Evolutionary conservation across 2,888 invertebrate species (phyloP), one percentile per base, ranked within the genome.

Genomic region (Mythimna vitellina): DNA sequence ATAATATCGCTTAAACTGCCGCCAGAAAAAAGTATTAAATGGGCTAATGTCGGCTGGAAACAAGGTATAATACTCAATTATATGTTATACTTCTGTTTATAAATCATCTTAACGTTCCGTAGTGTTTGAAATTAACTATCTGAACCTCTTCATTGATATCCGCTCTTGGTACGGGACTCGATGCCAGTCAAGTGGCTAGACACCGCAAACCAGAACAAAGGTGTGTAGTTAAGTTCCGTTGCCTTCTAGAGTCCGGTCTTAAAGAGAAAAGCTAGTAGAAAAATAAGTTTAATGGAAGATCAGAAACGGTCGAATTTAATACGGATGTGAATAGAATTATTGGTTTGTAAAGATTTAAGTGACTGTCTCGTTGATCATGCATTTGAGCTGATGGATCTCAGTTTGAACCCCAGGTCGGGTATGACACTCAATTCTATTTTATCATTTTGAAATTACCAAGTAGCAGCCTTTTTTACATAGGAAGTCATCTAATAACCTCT

Each of bases 181-280:
- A 60, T 46, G 42, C 56, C 49, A 73, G 56, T 29, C 25, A 78
- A 64, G 46, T 42, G 53, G 20, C 62, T 56, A 14, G 29, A 10
- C 20, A 51, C 46, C 75, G 46, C 51, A 29, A 51, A 42, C 57
- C 65, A 42, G 57, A 14, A 70, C 70, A 75, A 80, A 80, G 51
- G 56, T 56, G 22, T n/a, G 65, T 49, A 46, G 29, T 51, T 79
- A 51, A 62, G 10, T 42, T 65, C 53, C 65, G 49, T 57, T 29
- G 51, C 14, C 38, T 63, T 25, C 62, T 20, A 51, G 65, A 51
- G 25, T 54, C 35, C 25, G 20, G 25, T 49, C 35, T 61, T 60
- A 78, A 64, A 80, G 51, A 35, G n/a, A 58, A 58, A 1, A 12
- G 10, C 12, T 51, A 56, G 66, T 20, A 22, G 6, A 53, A 29